Conservation (phyloP, 2,888 invertebrate genomes). For the Nymphalis urticae region DNA sequence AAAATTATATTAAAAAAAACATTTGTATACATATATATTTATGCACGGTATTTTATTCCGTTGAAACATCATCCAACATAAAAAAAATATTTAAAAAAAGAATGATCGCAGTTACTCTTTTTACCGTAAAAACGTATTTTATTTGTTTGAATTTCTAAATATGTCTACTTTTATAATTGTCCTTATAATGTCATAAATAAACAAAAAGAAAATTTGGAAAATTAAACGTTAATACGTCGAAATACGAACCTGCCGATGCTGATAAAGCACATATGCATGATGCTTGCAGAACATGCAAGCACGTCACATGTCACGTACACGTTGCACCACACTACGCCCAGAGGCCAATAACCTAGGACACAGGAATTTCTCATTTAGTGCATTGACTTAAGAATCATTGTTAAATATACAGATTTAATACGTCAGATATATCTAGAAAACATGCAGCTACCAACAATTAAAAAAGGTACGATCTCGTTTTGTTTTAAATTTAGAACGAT, state of each 20-base stretch:
- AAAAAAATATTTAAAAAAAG: too few relatives aligned
- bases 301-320: constrained; percentile 98
- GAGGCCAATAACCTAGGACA: constrained; percentile 93
- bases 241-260: constrained; percentile 88
- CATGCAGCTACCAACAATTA: too few relatives aligned
- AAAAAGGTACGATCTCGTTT: too few relatives aligned
- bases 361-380: neutral
- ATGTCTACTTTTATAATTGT: too few relatives aligned
- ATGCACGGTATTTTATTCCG: too few relatives aligned
- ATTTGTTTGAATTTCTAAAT: too few relatives aligned
- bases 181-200: neutral
- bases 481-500: too few relatives aligned
- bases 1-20: neutral
- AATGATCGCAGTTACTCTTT: too few relatives aligned
- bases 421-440: too few relatives aligned
- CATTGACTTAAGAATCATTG: neutral
- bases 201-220: constrained; percentile 6
- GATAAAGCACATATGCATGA: constrained; percentile 97
- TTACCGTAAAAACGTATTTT: too few relatives aligned
- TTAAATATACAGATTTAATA: neutral
- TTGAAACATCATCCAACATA: too few relatives aligned
- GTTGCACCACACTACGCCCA: constrained; percentile 95
- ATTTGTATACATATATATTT: too few relatives aligned
- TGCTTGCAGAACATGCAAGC: constrained; percentile 96
- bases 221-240: neutral